Evolutionary conservation across 2,888 invertebrate species (phyloP).

Genomic region (Chymomyza fuscimana): DNA sequence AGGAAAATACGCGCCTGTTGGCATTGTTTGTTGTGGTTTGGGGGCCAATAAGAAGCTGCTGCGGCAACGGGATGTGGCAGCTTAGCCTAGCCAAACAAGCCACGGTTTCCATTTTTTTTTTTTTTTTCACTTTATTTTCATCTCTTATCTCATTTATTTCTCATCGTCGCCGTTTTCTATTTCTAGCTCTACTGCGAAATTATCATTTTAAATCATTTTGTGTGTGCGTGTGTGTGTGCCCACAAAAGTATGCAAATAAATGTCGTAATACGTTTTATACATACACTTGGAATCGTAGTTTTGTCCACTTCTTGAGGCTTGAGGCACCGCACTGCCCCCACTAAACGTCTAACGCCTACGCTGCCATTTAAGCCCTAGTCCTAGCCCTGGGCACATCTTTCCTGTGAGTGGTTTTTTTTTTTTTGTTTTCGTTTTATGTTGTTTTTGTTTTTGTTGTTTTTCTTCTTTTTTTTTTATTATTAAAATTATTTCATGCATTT

Average conservation of each 20-base stretch:
- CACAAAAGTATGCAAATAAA: conserved; percentile 68
- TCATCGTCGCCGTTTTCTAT: conserved; percentile 23
- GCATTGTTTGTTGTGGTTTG: not conserved
- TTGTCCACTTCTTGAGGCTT: not conserved
- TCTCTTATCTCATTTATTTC: conserved; percentile 3
- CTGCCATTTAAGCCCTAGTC: not conserved
- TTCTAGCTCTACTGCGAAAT: conserved; percentile 41
- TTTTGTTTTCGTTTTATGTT: not conserved
- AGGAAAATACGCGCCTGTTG: conserved; percentile 22
- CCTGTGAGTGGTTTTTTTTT: conserved; percentile 38
- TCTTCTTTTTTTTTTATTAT: conserved; percentile 25
- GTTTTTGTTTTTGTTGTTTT: not conserved
- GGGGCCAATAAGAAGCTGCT: conserved; percentile 2
- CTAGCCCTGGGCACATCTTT: conserved; percentile 3
- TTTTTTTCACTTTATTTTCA: conserved; percentile 8
- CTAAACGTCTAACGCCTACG: not conserved
- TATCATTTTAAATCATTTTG: conserved; percentile 73
- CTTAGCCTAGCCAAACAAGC: not conserved
- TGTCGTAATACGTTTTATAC: conserved; percentile 53
- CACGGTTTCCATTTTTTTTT: conserved; percentile 2
- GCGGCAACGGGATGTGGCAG: not conserved
- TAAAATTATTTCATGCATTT: conserved; percentile 61
- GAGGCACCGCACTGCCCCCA: not conserved
- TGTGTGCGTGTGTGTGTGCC: conserved; percentile 28
- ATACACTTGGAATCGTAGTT: conserved; percentile 8